Evolutionary conservation across 2,888 invertebrate species (phyloP).

Genomic region (Eremobia ochroleuca): DNA sequence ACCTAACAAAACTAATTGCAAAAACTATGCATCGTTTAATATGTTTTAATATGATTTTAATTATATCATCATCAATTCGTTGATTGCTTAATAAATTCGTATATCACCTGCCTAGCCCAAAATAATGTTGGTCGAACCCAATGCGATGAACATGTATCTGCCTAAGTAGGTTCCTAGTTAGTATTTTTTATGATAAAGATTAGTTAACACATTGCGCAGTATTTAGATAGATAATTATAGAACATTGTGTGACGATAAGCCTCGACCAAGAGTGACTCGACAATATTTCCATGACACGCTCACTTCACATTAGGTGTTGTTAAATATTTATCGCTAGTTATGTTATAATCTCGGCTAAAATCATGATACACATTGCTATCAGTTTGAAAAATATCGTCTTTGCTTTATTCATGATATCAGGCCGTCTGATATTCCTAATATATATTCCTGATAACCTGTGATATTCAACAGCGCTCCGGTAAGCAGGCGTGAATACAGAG

Average conservation of each 20-base stretch:
- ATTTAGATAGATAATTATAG: background rate
- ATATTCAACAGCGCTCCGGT: background rate
- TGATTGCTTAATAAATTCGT: background rate
- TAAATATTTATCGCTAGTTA: background rate
- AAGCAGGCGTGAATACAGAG: too few species aligned
- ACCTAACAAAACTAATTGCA: background rate
- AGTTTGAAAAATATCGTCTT: background rate
- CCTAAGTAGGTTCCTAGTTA: background rate
- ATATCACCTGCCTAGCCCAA: background rate
- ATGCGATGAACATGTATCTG: background rate
- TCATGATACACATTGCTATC: background rate
- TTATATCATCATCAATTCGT: background rate
- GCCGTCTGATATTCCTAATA: too few species aligned
- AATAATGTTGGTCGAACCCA: background rate
- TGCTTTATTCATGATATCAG: too few species aligned
- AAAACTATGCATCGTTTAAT: background rate
- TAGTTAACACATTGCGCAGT: background rate
- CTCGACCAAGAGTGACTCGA: background rate
- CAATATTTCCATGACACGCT: background rate
- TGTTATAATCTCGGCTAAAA: background rate
- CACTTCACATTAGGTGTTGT: background rate
- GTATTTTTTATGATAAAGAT: constrained; percentile 8
- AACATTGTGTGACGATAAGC: background rate
- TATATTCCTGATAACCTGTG: background rate
- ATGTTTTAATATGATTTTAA: background rate